Evolutionary conservation across 2,888 invertebrate species (phyloP).

Genomic region (Tetragonisca angustula): DNA sequence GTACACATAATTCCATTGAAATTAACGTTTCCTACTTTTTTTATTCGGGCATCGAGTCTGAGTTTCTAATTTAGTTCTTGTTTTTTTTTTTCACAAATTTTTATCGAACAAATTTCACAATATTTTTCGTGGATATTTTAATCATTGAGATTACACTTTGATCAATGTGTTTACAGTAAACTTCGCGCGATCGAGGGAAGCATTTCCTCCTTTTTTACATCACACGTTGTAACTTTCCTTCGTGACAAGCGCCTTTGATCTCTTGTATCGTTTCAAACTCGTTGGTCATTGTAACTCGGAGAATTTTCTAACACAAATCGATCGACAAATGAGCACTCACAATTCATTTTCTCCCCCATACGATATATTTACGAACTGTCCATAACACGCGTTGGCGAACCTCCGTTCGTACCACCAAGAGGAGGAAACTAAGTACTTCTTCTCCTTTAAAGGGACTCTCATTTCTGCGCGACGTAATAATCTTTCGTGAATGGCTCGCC

Average conservation of each 20-base stretch:
- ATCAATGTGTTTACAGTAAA: conserved; percentile 34
- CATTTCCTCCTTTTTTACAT: conserved; percentile 42
- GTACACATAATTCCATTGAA: no score
- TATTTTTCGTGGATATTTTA: not conserved
- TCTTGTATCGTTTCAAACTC: conserved; percentile 32
- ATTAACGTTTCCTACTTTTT: not conserved
- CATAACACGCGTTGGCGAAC: not conserved
- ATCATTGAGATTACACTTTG: conserved; percentile 15
- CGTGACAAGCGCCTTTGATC: conserved; percentile 12
- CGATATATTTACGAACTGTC: not conserved
- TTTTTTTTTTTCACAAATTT: not conserved
- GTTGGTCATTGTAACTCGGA: conserved; percentile 17
- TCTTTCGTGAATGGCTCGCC: conserved; percentile 15
- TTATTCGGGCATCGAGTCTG: no score
- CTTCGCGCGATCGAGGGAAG: conserved; percentile 23
- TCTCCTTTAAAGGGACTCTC: conserved; percentile 4
- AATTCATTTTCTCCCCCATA: no score
- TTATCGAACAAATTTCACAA: not conserved
- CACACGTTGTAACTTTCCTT: conserved; percentile 63
- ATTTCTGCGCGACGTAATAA: conserved; percentile 22
- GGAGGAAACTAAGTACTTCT: not conserved
- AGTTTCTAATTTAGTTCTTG: not conserved
- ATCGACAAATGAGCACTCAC: not conserved
- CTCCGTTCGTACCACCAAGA: not conserved
- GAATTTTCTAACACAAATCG: not conserved